Evolutionary conservation across 2,888 invertebrate genomes (phyloP).

Genomic region (Mythimna pallens): DNA sequence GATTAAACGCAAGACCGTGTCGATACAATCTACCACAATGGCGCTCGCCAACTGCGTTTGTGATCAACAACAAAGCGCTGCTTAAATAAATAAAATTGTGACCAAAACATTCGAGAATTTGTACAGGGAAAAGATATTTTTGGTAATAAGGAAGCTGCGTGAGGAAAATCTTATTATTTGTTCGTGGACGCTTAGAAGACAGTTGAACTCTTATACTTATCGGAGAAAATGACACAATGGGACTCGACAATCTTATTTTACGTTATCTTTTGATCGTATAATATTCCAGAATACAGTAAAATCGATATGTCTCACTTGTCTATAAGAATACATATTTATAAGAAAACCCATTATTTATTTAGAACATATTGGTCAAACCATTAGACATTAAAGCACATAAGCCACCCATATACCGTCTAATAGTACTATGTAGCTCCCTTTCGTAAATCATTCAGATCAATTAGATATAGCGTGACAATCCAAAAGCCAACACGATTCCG

Average conservation of each 20-base stretch:
- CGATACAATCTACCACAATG: constrained; percentile 68
- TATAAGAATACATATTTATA: neutral
- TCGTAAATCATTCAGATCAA: constrained; percentile 38
- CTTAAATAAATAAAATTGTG: constrained; percentile 65
- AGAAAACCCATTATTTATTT: constrained; percentile 3
- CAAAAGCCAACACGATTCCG: constrained; percentile 21
- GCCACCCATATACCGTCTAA: neutral
- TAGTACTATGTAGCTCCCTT: neutral
- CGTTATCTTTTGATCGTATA: constrained; percentile 27
- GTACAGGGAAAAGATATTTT: constrained; percentile 55
- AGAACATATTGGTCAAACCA: neutral
- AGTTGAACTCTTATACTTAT: constrained; percentile 51
- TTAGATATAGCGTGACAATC: constrained; percentile 41
- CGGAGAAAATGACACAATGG: constrained; percentile 43
- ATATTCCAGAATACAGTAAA: constrained; percentile 14
- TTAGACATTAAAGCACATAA: neutral
- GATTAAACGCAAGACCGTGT: constrained; percentile 68
- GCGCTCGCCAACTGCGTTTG: constrained; percentile 56
- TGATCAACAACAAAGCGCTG: constrained; percentile 65
- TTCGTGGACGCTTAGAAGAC: constrained; percentile 38
- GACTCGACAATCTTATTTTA: constrained; percentile 21
- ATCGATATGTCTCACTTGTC: constrained; percentile 15
- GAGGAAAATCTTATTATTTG: constrained; percentile 59
- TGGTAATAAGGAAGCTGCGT: constrained; percentile 43
- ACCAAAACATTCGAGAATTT: constrained; percentile 55